Percentiles rank a stretch among this genome's conserved stretches.
Evolutionary conservation across 2,113 vertebrate species (phyloP).

Genomic region (Urocynchramus pylzowi): DNA sequence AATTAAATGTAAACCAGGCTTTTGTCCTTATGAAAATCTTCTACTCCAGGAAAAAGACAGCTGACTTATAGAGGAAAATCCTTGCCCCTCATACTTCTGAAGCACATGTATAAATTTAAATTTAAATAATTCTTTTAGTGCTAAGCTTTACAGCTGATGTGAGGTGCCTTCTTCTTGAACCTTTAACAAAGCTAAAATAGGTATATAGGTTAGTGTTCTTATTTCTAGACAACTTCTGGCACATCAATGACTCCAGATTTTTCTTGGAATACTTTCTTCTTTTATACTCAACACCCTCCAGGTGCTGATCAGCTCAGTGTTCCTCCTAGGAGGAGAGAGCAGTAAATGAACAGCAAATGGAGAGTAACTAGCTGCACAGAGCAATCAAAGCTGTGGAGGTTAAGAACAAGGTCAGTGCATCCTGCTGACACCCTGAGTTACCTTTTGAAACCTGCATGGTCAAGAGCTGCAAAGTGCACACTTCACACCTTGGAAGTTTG

Average conservation of each 20-base stretch:
- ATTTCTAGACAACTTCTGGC: neutral
- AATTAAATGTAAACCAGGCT: neutral
- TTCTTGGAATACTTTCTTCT: neutral
- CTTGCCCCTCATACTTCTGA: neutral
- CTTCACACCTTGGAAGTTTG: neutral
- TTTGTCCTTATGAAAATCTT: neutral
- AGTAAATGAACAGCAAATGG: neutral
- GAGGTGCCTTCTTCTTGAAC: neutral
- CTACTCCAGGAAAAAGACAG: neutral
- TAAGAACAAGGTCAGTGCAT: neutral
- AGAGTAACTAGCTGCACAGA: neutral
- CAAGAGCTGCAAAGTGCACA: neutral
- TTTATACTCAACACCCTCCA: neutral
- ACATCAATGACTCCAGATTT: neutral
- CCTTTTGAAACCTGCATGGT: neutral
- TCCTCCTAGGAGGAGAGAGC: neutral
- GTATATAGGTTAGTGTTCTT: neutral
- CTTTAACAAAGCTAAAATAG: neutral
- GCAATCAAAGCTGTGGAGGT: neutral
- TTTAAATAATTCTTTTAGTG: neutral
- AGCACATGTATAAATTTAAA: neutral
- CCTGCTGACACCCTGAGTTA: neutral
- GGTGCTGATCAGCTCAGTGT: conserved; percentile 3
- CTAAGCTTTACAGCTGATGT: neutral
- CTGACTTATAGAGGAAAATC: neutral